phyloP scores from a whole-genome alignment of 2,113 vertebrate genomes.

The Emydocephalus ijimae region DNA sequence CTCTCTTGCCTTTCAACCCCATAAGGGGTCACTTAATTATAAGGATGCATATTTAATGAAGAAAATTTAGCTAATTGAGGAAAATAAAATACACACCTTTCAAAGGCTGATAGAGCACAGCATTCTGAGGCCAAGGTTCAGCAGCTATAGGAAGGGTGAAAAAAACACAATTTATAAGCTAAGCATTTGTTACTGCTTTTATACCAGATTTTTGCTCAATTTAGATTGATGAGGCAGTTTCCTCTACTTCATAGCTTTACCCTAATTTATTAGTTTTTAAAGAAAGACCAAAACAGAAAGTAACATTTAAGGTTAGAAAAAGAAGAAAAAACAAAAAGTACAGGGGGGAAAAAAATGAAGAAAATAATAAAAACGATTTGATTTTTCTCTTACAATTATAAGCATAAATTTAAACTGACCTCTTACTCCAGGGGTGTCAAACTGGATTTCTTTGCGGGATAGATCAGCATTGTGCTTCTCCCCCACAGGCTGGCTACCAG shows the following conservation, averaged over 20 bases:
- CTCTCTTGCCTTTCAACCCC: not conserved
- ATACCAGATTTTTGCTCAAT: not conserved
- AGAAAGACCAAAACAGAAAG: not conserved
- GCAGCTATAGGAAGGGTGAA: conserved; percentile 64
- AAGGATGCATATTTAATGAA: conserved; percentile 56
- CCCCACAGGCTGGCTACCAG: too few species aligned
- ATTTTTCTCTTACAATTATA: not conserved
- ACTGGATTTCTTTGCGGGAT: too few species aligned
- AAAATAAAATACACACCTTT: conserved; percentile 70
- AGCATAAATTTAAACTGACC: not conserved
- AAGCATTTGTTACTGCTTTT: not conserved
- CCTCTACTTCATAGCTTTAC: not conserved
- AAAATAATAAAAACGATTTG: not conserved
- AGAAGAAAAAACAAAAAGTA: not conserved
- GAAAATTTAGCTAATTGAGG: conserved; percentile 55
- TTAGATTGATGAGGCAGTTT: not conserved
- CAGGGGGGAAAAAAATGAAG: too few species aligned
- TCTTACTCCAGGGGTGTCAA: not conserved
- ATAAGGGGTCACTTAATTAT: conserved; percentile 50
- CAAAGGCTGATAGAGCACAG: conserved; percentile 76
- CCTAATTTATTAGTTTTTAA: not conserved
- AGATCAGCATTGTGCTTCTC: too few species aligned
- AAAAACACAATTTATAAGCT: conserved; percentile 42
- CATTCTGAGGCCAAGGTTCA: conserved; percentile 83
- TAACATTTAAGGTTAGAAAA: not conserved